Evolutionary conservation across 2,113 vertebrate genomes (phyloP), one percentile per base, ranked within the genome.

Genomic region (Brachionichthys hirsutus): DNA sequence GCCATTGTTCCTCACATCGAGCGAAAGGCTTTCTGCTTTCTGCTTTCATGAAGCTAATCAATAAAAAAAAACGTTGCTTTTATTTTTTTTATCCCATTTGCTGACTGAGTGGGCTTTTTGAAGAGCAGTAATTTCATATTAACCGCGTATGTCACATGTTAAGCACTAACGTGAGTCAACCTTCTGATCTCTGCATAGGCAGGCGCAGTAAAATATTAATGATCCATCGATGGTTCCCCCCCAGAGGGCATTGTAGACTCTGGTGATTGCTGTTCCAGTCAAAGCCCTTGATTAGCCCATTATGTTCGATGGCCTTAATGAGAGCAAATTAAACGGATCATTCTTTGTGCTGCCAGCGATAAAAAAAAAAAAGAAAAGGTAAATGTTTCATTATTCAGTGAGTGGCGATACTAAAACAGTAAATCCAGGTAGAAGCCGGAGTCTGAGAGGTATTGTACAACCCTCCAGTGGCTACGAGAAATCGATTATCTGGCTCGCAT

Each of bases 191-290:
- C 60, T 55, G 68, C 54, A 63, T 78, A 85, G 80, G 80, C 81
- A 85, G 80, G 82, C 30, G 36, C 17, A 54, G 73, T 90, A 67
- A 89, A 88, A 89, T 85, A 90, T 88, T 88, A 87, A 90, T 87
- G 83, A 88, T 85, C 41, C 75, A 70, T 73, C 86, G 83, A 86
- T 77, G 81, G 75, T 80, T 77, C 77, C 67, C 68, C 77, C 83
- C 81, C 82, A 62, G 17, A 73, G 76, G 86, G 78, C 41, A 35
- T 16, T 63, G 70, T 67, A 66, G 75, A 79, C 61, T 62, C 71
- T 59, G 41, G 38, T 85, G 85, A 85, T 78, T 88, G 80, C 85
- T 76, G 79, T 83, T 88, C 64, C 67, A 81, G 73, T 70, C 67
- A 60, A 74, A 77, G 75, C 75, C 72, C 76, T 78, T 87, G 89